Percentiles rank a stretch among this genome's conserved stretches.
These are phyloP conservation scores for Agapornis canus DNA, from an alignment of 2,797 vertebrate species.

Conservation along the genomic window DNA sequence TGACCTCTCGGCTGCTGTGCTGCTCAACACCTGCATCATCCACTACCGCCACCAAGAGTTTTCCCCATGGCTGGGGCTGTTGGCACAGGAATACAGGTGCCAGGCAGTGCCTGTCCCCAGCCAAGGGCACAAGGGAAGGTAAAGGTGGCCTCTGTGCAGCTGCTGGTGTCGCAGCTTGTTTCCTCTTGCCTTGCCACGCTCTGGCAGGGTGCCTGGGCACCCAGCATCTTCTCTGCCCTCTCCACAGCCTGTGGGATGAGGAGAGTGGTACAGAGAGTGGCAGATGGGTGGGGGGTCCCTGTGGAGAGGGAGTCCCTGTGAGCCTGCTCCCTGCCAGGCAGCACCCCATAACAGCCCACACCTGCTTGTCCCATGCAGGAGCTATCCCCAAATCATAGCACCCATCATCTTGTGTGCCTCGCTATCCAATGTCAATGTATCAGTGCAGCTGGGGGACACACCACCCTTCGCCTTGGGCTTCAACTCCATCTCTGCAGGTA, in stretches of 20 bases:
- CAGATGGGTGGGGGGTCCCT: not conserved
- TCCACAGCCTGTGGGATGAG: not conserved
- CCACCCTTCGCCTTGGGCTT: constrained; percentile 95
- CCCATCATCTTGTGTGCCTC: constrained; percentile 88
- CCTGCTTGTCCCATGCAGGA: constrained; percentile 67
- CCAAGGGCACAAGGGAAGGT: constrained; percentile 61
- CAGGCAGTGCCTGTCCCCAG: constrained; percentile 68
- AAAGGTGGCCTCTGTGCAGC: not conserved
- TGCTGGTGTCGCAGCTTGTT: constrained; percentile 10
- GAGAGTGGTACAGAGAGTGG: not conserved
- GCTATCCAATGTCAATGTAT: constrained; percentile 91
- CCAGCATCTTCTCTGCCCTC: not conserved
- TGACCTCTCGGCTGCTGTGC: constrained; percentile 86
- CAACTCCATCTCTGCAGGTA: constrained; percentile 90
- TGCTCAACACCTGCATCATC: constrained; percentile 93
- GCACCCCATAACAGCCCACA: not conserved
- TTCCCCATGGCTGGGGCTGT: constrained; percentile 90
- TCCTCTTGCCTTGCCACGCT: not conserved
- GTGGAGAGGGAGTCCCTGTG: not conserved
- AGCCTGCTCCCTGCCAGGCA: not conserved
- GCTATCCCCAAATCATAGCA: constrained; percentile 86
- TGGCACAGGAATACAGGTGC: constrained; percentile 84
- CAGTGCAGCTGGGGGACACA: constrained; percentile 92
- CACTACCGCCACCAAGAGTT: constrained; percentile 99
- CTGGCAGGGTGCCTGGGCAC: not conserved